A percentile compares a stretch with the other conserved stretches of the same genome.
phyloP scores from a whole-genome alignment of 2,113 vertebrate species.

The Muscicapa adusta region DNA sequence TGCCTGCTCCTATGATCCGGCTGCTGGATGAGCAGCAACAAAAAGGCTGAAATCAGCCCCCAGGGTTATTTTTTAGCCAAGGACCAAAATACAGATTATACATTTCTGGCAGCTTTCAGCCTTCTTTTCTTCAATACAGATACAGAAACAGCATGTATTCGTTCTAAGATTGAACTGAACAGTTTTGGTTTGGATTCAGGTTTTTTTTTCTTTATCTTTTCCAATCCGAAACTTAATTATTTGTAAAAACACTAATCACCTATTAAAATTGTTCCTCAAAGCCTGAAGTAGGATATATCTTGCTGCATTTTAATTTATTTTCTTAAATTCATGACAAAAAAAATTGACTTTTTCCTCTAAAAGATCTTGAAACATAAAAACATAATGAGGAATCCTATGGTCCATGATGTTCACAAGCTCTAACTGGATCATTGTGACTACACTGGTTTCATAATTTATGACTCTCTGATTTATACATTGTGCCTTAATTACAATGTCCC shows the following conservation, averaged over 20 bases:
- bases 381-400: not conserved
- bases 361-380: not conserved
- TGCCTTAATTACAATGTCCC: not conserved
- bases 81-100: not conserved
- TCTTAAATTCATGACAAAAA: not conserved
- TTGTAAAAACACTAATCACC: not conserved
- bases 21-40: not conserved
- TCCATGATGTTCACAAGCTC: not conserved
- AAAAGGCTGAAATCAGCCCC: not conserved
- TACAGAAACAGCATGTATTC: not conserved
- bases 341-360: not conserved
- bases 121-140: not conserved
- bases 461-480: not conserved
- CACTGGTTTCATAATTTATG: not conserved
- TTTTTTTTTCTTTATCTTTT: not conserved
- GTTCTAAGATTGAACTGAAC: not conserved
- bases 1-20: not conserved
- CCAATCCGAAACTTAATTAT: not conserved
- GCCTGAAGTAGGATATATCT: not conserved
- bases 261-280: not conserved
- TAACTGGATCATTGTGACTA: not conserved
- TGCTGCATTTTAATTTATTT: not conserved
- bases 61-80: not conserved
- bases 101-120: not conserved
- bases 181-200: not conserved